Base-by-base conservation (phyloP, 2,113 vertebrate genomes). In the Marmota monax region DNA sequence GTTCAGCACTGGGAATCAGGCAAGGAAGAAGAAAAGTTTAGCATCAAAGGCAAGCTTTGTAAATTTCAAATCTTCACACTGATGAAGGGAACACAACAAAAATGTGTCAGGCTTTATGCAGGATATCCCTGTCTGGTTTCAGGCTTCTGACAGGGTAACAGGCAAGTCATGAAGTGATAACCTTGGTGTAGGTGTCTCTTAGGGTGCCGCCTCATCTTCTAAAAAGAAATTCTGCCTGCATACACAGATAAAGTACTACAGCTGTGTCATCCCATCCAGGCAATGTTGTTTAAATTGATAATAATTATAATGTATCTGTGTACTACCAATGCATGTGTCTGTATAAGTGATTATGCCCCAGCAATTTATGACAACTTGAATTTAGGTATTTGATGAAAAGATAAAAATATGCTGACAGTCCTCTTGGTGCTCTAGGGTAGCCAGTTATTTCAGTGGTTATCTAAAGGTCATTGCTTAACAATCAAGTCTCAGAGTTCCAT, bases 341-440 rank as follows among this genome's bases (percentile, higher is more conserved):
- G 12, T 72, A 16, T 29, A 58, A 86, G 4, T 56, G 39, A 83
- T 27, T 22, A 65, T 65, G 9, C 6, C n/a, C 77, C 9, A n/a
- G 7, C 20, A 58, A 37, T 78, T 17, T 51, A 51, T 51, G 51
- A 67, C 45, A 78, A 32, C 18, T 77, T 70, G n/a, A 87, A 79
- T 88, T 45, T 78, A 94, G 37, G 17, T 82, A 73, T 56, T 95
- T 80, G 74, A 42, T 72, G 48, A 89, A 42, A 80, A 89, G 16
- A 42, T 45, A 72, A 65, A 88, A 88, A 29, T 13, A 25, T 25
- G 23, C 25, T 83, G 3, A 77, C 6, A 16, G 12, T 7, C 4
- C 2, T 8, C 27, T 56, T 65, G 12, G 70, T 12, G 25, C 20
- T 78, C 3, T 37, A 10, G 22, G 20, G 76, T 22, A 73, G 27